Percentiles rank a stretch among this genome's conserved stretches.
Conservation (phyloP, 2,888 invertebrate genomes). For the Sinelater perroti region DNA sequence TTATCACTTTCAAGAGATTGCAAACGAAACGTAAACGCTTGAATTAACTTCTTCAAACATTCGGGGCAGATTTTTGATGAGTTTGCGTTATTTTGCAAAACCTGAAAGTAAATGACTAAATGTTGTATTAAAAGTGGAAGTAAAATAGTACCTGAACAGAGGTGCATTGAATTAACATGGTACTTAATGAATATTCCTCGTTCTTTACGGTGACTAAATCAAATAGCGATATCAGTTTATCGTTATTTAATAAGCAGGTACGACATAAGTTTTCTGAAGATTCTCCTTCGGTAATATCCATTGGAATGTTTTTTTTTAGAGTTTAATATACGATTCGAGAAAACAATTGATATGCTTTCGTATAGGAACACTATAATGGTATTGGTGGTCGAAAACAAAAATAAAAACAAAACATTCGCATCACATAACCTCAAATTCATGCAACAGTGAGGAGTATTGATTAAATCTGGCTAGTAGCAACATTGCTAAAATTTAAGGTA, state of each 20-base stretch:
- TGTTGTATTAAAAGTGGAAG: not conserved
- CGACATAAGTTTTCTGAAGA: slow-evolving; percentile 40
- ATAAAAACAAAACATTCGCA: no score
- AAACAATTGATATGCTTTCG: no score
- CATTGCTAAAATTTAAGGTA: not conserved
- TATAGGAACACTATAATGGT: no score
- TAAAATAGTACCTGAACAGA: slow-evolving; percentile 44
- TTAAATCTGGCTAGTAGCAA: not conserved
- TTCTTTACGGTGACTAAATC: slow-evolving; percentile 37
- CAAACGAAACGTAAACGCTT: slow-evolving; percentile 47
- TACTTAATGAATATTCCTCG: slow-evolving; percentile 40
- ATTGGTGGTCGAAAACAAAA: no score
- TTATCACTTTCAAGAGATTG: slow-evolving; percentile 46
- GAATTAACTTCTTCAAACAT: slow-evolving; percentile 46
- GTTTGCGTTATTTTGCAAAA: slow-evolving; percentile 43
- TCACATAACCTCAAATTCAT: no score
- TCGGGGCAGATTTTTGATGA: slow-evolving; percentile 48
- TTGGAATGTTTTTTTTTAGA: no score
- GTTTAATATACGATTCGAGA: no score
- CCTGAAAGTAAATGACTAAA: slow-evolving; percentile 36
- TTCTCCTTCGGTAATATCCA: no score
- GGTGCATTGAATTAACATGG: slow-evolving; percentile 45
- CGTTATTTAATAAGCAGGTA: slow-evolving; percentile 43
- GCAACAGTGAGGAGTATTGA: no score
- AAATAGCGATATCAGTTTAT: slow-evolving; percentile 44